These are phyloP conservation scores for Sanderia malayensis DNA, from an alignment of 30 jellyfish, hydroid and myxozoan species.

Conservation along the genomic window DNA sequence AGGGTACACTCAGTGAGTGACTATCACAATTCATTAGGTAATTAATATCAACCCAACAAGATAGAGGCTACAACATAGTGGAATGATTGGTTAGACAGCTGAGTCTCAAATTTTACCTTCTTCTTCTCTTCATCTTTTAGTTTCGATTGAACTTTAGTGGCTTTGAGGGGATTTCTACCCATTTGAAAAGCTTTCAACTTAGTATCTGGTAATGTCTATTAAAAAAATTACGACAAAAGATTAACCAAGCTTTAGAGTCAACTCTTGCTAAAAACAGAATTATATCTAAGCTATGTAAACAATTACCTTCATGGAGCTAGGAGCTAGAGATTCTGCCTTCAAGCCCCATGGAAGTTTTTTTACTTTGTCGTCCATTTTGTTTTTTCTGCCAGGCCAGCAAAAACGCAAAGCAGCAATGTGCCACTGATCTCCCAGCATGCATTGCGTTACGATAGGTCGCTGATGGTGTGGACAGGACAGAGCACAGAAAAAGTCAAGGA, in stretches of 20 bases:
- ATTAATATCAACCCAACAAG: too few species aligned
- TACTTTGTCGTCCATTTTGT: constrained; percentile 64
- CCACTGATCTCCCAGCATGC: too few species aligned
- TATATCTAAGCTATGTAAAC: background rate
- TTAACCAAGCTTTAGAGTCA: constrained; percentile 1
- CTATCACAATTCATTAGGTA: too few species aligned
- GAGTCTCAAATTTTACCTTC: too few species aligned
- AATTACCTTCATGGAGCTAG: constrained; percentile 76
- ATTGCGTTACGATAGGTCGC: too few species aligned
- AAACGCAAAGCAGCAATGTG: too few species aligned
- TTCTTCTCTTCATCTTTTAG: constrained; percentile 63
- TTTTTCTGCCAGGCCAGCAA: too few species aligned
- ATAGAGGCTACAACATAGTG: too few species aligned
- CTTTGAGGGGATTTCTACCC: constrained; percentile 75
- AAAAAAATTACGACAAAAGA: background rate
- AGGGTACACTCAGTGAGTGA: too few species aligned
- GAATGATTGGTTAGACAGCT: too few species aligned
- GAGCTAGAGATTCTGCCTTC: constrained; percentile 66
- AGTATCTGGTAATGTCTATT: constrained; percentile 65
- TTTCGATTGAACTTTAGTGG: constrained; percentile 50
- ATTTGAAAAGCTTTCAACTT: constrained; percentile 67
- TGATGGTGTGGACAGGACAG: too few species aligned
- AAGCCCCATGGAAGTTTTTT: constrained; percentile 83
- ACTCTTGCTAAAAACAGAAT: background rate
- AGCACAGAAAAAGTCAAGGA: too few species aligned